Base-by-base conservation (phyloP, 1,140 invertebrate genomes). In the Chymomyza costata region DNA sequence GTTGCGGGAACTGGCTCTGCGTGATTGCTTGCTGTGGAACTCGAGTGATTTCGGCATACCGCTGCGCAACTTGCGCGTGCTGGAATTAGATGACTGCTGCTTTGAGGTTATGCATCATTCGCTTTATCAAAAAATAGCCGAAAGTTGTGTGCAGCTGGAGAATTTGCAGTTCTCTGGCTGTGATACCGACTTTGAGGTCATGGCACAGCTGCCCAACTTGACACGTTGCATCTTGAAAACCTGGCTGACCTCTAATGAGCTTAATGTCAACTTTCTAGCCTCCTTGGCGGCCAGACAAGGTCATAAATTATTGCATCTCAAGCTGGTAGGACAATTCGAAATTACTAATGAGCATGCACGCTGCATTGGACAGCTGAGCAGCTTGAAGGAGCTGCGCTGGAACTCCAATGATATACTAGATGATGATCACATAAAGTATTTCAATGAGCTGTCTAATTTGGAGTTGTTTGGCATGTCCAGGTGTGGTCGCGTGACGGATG, bases 91-190 rank as follows among this genome's bases (percentile, higher is more conserved):
- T 15, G 74, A 80, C 16, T 80, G 73, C 15, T 73, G 74, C 11
- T 78, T 78, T n/a, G 73, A 80, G 44, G 74, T 80, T 2, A 68
- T 71, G 73, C 67, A 66, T 38, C 54, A 67, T 14, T 68, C 67
- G n/a, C 16, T 78, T 5, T 78, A 80, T 17, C 46, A 65, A 10
- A 73, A 81, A 38, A 73, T 80, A n/a, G 52, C 74, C 25, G 68
- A 81, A 2, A 44, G 40, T 6, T 80, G 73, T 25, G 14, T 32
- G 10, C 10, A 81, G 3, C 28, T 80, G 15, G 68, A 68, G 38
- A 74, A 80, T 13, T 40, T 80, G 0, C 37, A 44, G 3, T 80
- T 80, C 13, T 81, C 74, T 5, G 64, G 74, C 10, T 65, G 74
- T 8, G 74, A 81, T 10, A 34, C 65, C 3, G 65, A 67, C 14